Percentiles rank a stretch among this genome's conserved stretches.
These are phyloP conservation scores for Channa argus DNA, from an alignment of 2,113 vertebrate genomes.

Conservation along the genomic window DNA sequence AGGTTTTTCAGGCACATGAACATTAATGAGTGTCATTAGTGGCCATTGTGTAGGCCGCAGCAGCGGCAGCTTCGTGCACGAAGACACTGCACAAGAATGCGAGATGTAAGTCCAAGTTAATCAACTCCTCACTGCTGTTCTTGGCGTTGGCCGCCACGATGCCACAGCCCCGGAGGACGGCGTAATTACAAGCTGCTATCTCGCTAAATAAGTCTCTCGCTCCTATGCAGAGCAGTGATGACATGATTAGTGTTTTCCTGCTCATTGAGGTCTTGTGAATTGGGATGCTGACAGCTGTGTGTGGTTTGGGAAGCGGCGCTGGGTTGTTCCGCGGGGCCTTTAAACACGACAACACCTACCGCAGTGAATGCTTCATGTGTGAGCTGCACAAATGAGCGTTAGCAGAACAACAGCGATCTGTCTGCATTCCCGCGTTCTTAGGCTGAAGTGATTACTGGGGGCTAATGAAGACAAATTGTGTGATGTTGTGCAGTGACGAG, in stretches of 20 bases:
- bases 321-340: slow-evolving; percentile 61
- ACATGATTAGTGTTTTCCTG: slow-evolving; percentile 76
- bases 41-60: background rate
- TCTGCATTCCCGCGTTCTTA: slow-evolving; percentile 24
- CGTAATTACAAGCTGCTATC: slow-evolving; percentile 76
- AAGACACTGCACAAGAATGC: slow-evolving; percentile 40
- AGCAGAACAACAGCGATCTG: slow-evolving; percentile 19
- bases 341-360: slow-evolving; percentile 58
- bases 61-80: slow-evolving; percentile 10
- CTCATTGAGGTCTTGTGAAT: slow-evolving; percentile 60
- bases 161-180: slow-evolving; percentile 60
- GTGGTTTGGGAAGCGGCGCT: slow-evolving; percentile 35
- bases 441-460: background rate
- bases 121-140: slow-evolving; percentile 64
- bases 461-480: slow-evolving; percentile 39
- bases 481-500: slow-evolving; percentile 16
- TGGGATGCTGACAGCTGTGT: slow-evolving; percentile 69
- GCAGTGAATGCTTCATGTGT: slow-evolving; percentile 40
- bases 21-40: slow-evolving; percentile 41
- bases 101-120: slow-evolving; percentile 60
- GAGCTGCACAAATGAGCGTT: slow-evolving; percentile 19
- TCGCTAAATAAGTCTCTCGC: slow-evolving; percentile 63
- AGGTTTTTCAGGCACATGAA: slow-evolving; percentile 46
- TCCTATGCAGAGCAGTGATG: slow-evolving; percentile 60
- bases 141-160: slow-evolving; percentile 62